A percentile compares a stretch with the other conserved stretches of the same genome.
Evolutionary conservation across 2,797 vertebrate genomes (phyloP).

Genomic region (Esox masquinongy): DNA sequence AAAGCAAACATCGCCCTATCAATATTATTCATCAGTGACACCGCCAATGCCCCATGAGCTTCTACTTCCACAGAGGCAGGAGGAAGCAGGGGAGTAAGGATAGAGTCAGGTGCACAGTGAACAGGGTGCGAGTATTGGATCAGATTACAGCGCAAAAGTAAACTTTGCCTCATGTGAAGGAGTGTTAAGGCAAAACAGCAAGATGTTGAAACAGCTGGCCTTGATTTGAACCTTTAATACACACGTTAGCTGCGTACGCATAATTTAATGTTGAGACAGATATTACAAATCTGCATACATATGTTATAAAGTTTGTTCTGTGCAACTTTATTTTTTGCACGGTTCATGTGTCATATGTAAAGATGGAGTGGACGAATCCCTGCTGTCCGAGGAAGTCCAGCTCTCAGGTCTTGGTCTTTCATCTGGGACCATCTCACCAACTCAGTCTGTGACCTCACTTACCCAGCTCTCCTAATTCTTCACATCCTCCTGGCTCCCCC

Average conservation of each 20-base stretch:
- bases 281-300: not conserved
- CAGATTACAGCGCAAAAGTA: constrained; percentile 55
- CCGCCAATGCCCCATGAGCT: constrained; percentile 20
- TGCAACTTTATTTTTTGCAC: not conserved
- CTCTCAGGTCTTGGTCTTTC: not conserved
- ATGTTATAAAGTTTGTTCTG: constrained; percentile 4
- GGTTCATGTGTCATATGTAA: constrained; percentile 10
- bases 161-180: constrained; percentile 26
- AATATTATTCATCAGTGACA: constrained; percentile 43
- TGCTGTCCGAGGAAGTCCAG: not conserved
- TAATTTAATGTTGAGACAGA: not conserved
- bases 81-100: constrained; percentile 1
- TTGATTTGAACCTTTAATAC: constrained; percentile 39
- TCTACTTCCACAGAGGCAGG: not conserved
- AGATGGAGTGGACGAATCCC: not conserved
- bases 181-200: constrained; percentile 45
- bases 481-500: not conserved
- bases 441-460: not conserved
- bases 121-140: not conserved
- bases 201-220: constrained; percentile 65
- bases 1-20: constrained; percentile 45
- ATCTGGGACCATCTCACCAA: not conserved
- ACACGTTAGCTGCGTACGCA: not conserved
- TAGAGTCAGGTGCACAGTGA: not conserved
- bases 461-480: not conserved